These are phyloP conservation scores for Stigmatopora nigra DNA, from an alignment of 2,113 vertebrate species.

Conservation along the genomic window DNA sequence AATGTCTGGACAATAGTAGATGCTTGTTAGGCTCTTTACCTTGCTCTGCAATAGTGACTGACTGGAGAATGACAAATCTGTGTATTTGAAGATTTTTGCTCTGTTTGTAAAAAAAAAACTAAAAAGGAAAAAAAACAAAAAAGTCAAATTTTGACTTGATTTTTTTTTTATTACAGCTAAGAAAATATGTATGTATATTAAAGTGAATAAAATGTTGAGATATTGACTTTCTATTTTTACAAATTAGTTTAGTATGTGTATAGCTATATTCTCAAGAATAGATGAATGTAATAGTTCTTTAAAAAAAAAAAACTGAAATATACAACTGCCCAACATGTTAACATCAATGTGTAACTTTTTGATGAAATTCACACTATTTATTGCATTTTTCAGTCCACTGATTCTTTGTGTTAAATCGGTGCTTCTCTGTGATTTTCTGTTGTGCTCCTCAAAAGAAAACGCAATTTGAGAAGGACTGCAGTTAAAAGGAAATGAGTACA, in stretches of 20 bases:
- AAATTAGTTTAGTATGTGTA: too few species aligned
- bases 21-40: slow-evolving; percentile 49
- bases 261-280: not conserved
- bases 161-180: slow-evolving; percentile 74
- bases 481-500: not conserved
- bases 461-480: too few species aligned
- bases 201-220: slow-evolving; percentile 72
- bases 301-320: too few species aligned
- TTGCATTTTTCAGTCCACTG: not conserved
- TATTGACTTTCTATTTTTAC: slow-evolving; percentile 18
- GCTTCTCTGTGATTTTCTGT: too few species aligned
- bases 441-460: too few species aligned
- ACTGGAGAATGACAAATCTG: slow-evolving; percentile 74
- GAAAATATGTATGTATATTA: slow-evolving; percentile 78
- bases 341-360: too few species aligned
- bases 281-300: too few species aligned
- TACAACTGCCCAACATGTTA: too few species aligned
- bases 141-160: slow-evolving; percentile 56
- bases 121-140: slow-evolving; percentile 63
- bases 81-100: slow-evolving; percentile 90
- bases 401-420: not conserved
- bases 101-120: slow-evolving; percentile 92
- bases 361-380: not conserved
- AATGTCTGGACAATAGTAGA: slow-evolving; percentile 40
- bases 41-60: slow-evolving; percentile 68